These are phyloP conservation scores for Neodiprion virginianus DNA, from an alignment of 1,140 invertebrate genomes.

Conservation along the genomic window DNA sequence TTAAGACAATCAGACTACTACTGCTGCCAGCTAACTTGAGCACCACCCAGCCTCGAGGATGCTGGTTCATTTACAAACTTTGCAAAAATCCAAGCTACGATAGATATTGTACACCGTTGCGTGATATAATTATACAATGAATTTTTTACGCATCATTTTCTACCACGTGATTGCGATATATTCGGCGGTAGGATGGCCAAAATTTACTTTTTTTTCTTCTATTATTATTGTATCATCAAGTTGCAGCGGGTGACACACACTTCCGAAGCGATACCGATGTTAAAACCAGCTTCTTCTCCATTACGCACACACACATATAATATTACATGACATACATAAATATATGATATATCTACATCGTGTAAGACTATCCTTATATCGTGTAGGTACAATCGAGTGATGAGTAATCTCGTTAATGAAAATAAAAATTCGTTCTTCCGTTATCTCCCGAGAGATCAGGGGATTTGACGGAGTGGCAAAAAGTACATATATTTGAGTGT, in stretches of 20 bases:
- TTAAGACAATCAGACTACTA: slow-evolving; percentile 61
- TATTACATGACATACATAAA: background rate
- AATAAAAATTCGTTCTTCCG: background rate
- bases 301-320: background rate
- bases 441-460: background rate
- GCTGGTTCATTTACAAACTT: background rate
- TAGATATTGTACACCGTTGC: background rate
- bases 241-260: background rate
- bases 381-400: no score
- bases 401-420: no score
- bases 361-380: no score
- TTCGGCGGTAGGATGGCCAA: background rate
- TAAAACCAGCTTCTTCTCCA: background rate
- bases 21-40: slow-evolving; percentile 45
- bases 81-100: slow-evolving; percentile 12
- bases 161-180: slow-evolving; percentile 26
- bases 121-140: slow-evolving; percentile 4
- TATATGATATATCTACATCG: no score
- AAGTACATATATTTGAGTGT: no score
- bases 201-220: background rate
- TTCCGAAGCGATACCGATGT: background rate
- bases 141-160: slow-evolving; percentile 49
- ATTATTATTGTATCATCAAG: background rate
- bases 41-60: background rate
- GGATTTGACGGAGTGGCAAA: background rate